These are phyloP conservation scores for Tryphoninae sp. DNA, from an alignment of 2,888 invertebrate species.

Conservation along the genomic window DNA sequence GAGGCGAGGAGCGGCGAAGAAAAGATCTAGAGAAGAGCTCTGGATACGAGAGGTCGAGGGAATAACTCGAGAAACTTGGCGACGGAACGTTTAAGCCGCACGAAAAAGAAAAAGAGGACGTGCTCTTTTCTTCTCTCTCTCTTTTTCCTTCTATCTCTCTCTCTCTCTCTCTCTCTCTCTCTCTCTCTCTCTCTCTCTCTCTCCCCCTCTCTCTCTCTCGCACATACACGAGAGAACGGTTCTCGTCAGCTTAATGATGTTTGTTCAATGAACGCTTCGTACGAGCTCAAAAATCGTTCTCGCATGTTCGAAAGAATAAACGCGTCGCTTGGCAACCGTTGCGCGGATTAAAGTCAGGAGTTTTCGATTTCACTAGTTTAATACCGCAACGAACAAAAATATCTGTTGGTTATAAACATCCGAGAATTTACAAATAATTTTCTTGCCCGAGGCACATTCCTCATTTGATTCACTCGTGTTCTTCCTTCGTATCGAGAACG, in stretches of 20 bases:
- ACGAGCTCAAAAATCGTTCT: constrained; percentile 57
- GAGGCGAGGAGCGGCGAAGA: constrained; percentile 49
- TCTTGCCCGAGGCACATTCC: too few species aligned
- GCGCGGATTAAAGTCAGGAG: too few species aligned
- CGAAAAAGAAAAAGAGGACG: constrained; percentile 51
- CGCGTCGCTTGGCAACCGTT: neutral
- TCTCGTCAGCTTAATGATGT: constrained; percentile 68
- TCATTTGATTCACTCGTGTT: too few species aligned
- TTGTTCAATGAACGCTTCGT: constrained; percentile 68
- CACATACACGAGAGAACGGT: constrained; percentile 62
- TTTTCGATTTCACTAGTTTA: neutral
- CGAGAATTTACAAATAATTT: too few species aligned
- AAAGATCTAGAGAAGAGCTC: constrained; percentile 44
- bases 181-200: too few species aligned
- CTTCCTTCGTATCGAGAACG: too few species aligned
- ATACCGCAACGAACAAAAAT: too few species aligned
- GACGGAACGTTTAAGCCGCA: constrained; percentile 62
- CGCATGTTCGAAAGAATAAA: constrained; percentile 7
- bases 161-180: constrained; percentile 54
- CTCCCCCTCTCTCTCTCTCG: constrained; percentile 19
- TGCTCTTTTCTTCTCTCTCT: constrained; percentile 29
- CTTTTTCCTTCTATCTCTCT: neutral
- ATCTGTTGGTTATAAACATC: too few species aligned
- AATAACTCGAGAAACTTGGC: constrained; percentile 63
- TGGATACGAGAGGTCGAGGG: constrained; percentile 40